Evolutionary conservation across 1,140 invertebrate genomes (phyloP), one percentile per base, ranked within the genome.

Genomic region (Diorhabda carinulata): DNA sequence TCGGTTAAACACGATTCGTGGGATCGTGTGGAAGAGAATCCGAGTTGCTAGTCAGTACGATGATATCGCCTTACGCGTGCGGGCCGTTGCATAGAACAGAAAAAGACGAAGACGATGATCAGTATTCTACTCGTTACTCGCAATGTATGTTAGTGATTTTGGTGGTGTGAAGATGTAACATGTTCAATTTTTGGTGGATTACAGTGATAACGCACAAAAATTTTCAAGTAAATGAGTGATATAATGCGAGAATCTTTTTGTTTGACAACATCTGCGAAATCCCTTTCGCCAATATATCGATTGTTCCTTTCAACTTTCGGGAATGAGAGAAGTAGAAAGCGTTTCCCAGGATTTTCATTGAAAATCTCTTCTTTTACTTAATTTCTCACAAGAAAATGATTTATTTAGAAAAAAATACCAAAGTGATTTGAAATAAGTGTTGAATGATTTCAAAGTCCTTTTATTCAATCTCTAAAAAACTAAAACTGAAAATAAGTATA

Each of bases 61-160:
- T 74, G 73, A 74, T 74, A 74, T 74, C 73, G 68, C 73, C 73
- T 45, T 74, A 74, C 65, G 70, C 73, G 73, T 74, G 69, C 68
- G 73, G 73, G 62, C 70, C 73, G 71, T 65, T 74, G 9, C 72
- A 71, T 63, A 71, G 73, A 68, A 67, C 70, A 41, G 66, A 44
- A 58, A 68, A 72, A 47, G 69, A 67, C 43, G 66, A 69, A 66
- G 65, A 67, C 45, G 70, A 72, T 47, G 70, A 69, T 47, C 64
- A 70, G 63, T 63, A 63, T 40, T 67, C 65, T 6, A 67, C 65
- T 52, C 65, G 65, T 6, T 67, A 67, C 43, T 67, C 65, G 57
- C 65, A 67, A 67, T 67, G 65, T 67, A 67, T 45, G 65, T 67
- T n/a, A 40, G 7, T 56, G 6, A 57, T 67, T 59, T 59, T 43